phyloP scores from a whole-genome alignment of 2,797 vertebrate species.

The Sitta carolinensis region DNA sequence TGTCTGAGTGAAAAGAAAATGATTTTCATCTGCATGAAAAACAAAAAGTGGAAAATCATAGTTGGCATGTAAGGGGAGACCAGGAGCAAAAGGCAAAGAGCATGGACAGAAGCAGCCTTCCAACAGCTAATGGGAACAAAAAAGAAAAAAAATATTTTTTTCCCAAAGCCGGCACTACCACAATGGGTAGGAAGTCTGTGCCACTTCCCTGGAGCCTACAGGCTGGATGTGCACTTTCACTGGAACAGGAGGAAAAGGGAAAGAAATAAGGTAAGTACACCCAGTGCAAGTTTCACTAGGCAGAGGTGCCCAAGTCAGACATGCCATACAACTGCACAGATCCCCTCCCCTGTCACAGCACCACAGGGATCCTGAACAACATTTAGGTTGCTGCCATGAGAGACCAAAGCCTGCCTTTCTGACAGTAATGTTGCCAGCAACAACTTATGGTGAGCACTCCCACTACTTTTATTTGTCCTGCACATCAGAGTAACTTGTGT shows the following conservation, averaged over 20 bases:
- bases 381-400: background rate
- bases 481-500: background rate
- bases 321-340: fast-evolving
- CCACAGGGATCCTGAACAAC: background rate
- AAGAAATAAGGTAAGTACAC: fast-evolving
- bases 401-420: background rate
- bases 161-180: fast-evolving
- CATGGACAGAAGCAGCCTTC: background rate
- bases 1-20: background rate
- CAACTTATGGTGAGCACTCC: background rate
- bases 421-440: background rate
- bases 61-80: background rate
- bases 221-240: background rate
- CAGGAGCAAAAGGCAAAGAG: background rate
- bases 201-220: background rate
- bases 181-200: background rate
- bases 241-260: background rate
- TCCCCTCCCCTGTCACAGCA: background rate
- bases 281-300: background rate
- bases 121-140: background rate
- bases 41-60: background rate
- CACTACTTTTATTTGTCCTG: background rate
- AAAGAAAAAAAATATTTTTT: background rate
- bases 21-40: background rate
- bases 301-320: background rate